Base-by-base conservation (phyloP, 2,113 vertebrate species). In the Engraulis encrasicolus region DNA sequence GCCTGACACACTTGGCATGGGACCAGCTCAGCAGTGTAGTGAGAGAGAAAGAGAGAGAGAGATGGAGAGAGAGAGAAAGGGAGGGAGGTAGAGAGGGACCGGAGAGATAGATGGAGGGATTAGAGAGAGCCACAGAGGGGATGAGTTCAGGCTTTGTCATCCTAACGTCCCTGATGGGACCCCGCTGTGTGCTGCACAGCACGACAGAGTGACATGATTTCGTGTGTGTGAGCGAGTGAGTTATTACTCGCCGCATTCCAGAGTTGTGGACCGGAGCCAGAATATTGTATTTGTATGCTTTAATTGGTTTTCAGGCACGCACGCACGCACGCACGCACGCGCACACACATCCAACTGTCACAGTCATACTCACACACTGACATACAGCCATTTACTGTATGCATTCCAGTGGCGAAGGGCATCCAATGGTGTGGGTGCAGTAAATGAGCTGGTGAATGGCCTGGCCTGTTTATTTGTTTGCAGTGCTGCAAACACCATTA, bases 1-100 rank as follows among this genome's bases (percentile, higher is more conserved):
- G 85, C 85, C 78, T 86, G 85, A 83, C 85, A 86, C 85, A 86
- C 78, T 86, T 86, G 85, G 85, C 79, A n/a, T 19, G 20, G 2
- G n/a, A 20, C 85, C 85, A 78, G 61, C 66, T 34, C 66, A 50
- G 23, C 58, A 20, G 6, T 50, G 58, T 50, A 34, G 78, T 79
- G 23, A 52, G 82, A 15, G 50, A 34, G 40, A 12, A 19, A 19
- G 61, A n/a, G 17, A 18, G 49, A 31, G 58, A 31, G 52, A 6
- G 66, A 66, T 6, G 23, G 58, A 66, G 20, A 7, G 19, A 58
- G 54, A 19, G 54, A 58, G 54, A 5, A n/a, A 48, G 23, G n/a
- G 50, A 31, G 38, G 17, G 27, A 18, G 58, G 37, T 14, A 17
- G 48, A 45, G 58, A 27, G 52, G 6, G 66, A 66, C 6, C n/a